Base-by-base conservation (phyloP, 1,140 invertebrate genomes). In the Dermatophagoides farinae region DNA sequence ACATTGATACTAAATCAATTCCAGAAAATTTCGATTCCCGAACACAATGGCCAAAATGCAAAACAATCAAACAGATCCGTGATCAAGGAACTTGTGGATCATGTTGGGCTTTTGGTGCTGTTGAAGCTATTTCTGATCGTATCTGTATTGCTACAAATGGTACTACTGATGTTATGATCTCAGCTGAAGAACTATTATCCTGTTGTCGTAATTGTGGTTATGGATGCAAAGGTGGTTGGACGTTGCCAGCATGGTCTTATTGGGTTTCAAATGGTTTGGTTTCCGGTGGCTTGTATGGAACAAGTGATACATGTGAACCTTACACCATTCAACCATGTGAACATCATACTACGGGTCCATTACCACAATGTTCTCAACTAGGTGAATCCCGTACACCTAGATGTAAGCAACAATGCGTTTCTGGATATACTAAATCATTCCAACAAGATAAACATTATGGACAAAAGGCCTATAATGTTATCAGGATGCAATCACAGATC, bases 71-170 rank as follows among this genome's bases (percentile, higher is more conserved):
- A 46, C 83, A 86, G 71, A 79, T 87, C 18, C 73, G 84, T 62
- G 84, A 88, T 75, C 85, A 87, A 71, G 82, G 66, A 46, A 76
- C 76, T 8, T 81, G 79, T 69, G 82, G 64, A 50, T 67, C 62
- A 57, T 70, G 67, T 59, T 72, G 83, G 83, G 86, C 87, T 9
- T 87, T 90, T 72, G 88, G 86, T 50, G 87, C 89, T 18, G 87
- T 88, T 1, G 88, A 89, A 72, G 84, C 88, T 0, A 93, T 95
- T 82, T 86, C 86, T 20, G 90, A 96, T 71, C 75, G 90, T 53
- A 77, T 77, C 49, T 96, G 90, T 71, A 89, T 91, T 64, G 82
- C 85, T 64, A 85, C 83, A 0, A 86, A 80, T 20, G 78, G 77
- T 31, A 50, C 18, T 12, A 16, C 6, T 12, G 78, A 89, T 67